Evolutionary conservation across 2,797 vertebrate species (phyloP), one percentile per base, ranked within the genome.

Genomic region (Hephaestus fuliginosus): DNA sequence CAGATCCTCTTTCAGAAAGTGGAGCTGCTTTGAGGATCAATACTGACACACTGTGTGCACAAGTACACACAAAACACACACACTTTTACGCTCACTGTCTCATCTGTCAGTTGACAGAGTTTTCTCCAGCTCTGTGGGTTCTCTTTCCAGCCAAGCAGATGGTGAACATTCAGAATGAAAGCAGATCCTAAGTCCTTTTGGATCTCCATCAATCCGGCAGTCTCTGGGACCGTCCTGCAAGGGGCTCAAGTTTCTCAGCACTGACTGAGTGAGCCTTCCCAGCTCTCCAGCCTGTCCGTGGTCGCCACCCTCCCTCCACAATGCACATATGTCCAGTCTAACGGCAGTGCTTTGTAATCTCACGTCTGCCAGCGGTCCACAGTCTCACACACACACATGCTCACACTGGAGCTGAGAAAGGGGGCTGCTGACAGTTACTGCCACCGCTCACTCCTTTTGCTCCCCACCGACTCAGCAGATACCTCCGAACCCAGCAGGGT

Each of bases 161-260:
- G 93, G 94, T 70, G 81, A 91, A 90, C 88, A 93, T 91, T 94
- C 89, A 90, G 88, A 92, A 89, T 95, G 93, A 94, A 95, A 95
- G 93, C 91, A 93, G 90, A 93, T 92, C 91, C 84, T 83, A 86
- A 92, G 86, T 93, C 89, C 74, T 91, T 83, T 88, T 93, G 91
- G 92, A 92, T 81, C 89, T 82, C 76, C 91, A 91, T 94, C 92
- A 94, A 88, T 91, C 88, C 81, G 36, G 63, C 80, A 39, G 83
- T 90, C 88, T 88, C 72, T 88, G 82, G 83, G 85, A 87, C 87
- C 44, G 67, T 90, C 90, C 89, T 86, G 84, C 80, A 48, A n/a
- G 9, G 60, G 77, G 81, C 78, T 93, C 87, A 74, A 39, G 85
- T 93, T 92, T 91, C 93, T 75, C 74, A 58, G 70, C 78, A 72